Base-by-base conservation (phyloP, 2,113 vertebrate genomes). In the Rhizomys pruinosus region DNA sequence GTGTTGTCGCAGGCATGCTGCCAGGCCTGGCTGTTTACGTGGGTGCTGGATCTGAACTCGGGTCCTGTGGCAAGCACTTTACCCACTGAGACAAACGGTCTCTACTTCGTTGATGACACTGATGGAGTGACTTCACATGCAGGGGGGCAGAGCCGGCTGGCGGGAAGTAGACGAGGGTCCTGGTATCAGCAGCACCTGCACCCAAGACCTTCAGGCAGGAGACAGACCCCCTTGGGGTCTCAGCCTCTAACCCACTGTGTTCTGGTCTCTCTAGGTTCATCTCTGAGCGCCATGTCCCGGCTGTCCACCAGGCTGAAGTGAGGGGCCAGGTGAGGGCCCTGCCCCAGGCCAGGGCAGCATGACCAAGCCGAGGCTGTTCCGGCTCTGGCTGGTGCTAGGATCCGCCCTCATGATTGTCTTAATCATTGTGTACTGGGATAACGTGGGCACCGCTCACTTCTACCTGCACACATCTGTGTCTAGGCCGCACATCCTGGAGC, bases 351-450 rank as follows among this genome's bases (percentile, higher is more conserved):
- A 32, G 95, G 76, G 96, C 98, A 98, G 98, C 84, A 99, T 99
- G 99, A 98, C 98, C 98, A 99, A 98, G 92, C 98, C 99, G 0
- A 98, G 98, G 90, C 98, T 99, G 88, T 98, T 99, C 96, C 99
- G 98, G 92, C 98, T 99, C 87, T 99, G 99, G 92, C 98, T 99
- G 94, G 98, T 98, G 82, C 97, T 99, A 95, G 99, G 99, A 66
- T 99, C 99, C 0, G 97, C 98, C 84, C 98, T 99, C 97, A 99
- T 99, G 99, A 98, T 99, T 95, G 98, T 99, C 5, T 97, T 99
- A 63, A 99, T 99, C 95, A 99, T 99, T 27, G 98, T 99, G 59
- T 99, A 99, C 97, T 99, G 99, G 99, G 99, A 99, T 95, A 99
- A 99, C 1, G 99, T 99, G 32, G 99, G 99, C 25, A 98, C 99